Evolutionary conservation across 1,140 invertebrate genomes (phyloP).

Genomic region (Theocolax elegans): DNA sequence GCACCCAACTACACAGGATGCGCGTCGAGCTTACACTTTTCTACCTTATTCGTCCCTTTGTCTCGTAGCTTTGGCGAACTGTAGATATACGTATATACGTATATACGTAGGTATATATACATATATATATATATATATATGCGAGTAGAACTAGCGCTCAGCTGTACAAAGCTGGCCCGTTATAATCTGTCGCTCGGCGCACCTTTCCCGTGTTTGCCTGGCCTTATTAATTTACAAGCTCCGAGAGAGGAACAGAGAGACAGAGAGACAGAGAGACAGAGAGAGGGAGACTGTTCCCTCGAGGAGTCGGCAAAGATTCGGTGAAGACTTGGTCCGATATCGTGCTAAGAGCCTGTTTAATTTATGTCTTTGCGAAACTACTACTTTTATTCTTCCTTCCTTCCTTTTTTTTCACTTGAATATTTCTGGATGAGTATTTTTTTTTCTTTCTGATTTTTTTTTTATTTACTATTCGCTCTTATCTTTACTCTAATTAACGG

Average conservation of each 20-base stretch:
- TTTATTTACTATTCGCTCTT: too few relatives aligned
- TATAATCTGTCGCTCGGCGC: conserved; percentile 35
- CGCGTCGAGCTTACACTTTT: not conserved
- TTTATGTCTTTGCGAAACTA: conserved; percentile 49
- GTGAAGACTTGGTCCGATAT: conserved; percentile 13
- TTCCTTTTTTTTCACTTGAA: not conserved
- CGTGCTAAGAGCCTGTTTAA: conserved; percentile 52
- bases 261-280: conserved; percentile 1
- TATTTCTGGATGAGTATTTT: too few relatives aligned
- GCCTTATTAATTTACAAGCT: conserved; percentile 55
- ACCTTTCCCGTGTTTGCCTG: conserved; percentile 48
- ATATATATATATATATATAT: too few relatives aligned
- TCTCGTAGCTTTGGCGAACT: too few relatives aligned
- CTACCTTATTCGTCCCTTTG: not conserved
- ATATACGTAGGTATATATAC: too few relatives aligned
- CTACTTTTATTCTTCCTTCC: not conserved
- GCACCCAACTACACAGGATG: conserved; percentile 30
- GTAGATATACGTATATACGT: too few relatives aligned
- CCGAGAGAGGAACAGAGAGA: not conserved
- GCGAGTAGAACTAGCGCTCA: not conserved
- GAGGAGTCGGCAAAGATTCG: conserved; percentile 10
- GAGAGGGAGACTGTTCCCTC: not conserved
- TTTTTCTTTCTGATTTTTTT: too few relatives aligned
- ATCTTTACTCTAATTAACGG: too few relatives aligned
- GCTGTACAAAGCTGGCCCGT: conserved; percentile 30